Base-by-base conservation (phyloP, 2,113 vertebrate species). In the Scomber scombrus region DNA sequence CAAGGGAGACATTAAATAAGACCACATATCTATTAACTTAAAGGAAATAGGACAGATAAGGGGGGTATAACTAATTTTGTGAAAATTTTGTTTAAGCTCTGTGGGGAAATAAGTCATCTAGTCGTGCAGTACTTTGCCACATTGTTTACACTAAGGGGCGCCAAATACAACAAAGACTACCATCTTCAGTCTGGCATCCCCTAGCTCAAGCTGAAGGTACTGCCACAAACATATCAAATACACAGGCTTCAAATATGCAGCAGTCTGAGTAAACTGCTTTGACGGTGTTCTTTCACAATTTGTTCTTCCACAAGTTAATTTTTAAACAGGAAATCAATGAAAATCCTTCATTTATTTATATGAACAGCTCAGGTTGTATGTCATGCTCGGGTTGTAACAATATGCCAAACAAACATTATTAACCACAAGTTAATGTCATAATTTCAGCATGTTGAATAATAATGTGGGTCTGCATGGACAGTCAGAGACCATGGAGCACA, bases 91-190 rank as follows among this genome's bases (percentile, higher is more conserved):
- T 2, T 40, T 40, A 7, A 40, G 34, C 9, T 40, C 34, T 40
- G 34, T 40, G 5, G 8, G 34, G 34, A 6, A 40, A 40, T 40
- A 40, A 40, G 7, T 40, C 34, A 40, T 40, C 9, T 40, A 0
- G 31, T 54, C 11, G 14, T n/a, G 9, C 11, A 3, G 49, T 45
- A 3, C 23, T 40, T 10, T 66, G 2, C 1, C 6, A 1, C 29
- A 12, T 21, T 63, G 2, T 29, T 1, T 29, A 46, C 87, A 85
- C 87, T 82, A 56, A 23, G 77, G 76, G 87, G 85, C 58, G 80
- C 91, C 77, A 90, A 23, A 77, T 26, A 29, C 75, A 75, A 78
- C 49, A 23, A 23, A 61, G 10, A 55, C 23, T n/a, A 9, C 16
- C 15, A 1, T 66, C 13, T 0, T 18, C 1, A n/a, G 16, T 67